phyloP scores from a whole-genome alignment of 2,888 invertebrate genomes.

The Smittia sp. region DNA sequence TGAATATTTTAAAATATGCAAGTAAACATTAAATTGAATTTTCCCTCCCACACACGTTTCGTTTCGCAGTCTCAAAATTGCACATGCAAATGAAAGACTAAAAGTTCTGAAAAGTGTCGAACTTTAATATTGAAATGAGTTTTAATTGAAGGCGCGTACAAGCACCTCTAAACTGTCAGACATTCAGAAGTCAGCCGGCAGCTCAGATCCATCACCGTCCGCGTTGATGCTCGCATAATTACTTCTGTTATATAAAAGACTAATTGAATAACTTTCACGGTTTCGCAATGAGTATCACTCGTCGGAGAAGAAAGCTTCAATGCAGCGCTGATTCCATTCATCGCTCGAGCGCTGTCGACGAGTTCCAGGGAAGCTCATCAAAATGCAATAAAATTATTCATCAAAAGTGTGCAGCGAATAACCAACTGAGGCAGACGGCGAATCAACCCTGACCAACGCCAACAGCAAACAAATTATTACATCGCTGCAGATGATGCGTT shows the following conservation, averaged over 20 bases:
- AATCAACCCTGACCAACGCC: not conserved
- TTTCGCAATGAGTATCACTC: not conserved
- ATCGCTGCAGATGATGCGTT: not conserved
- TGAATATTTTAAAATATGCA: slow-evolving; percentile 12
- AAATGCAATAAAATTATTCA: not conserved
- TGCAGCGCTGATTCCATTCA: not conserved
- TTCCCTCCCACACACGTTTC: not conserved
- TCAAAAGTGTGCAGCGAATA: not conserved
- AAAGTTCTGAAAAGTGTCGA: not conserved
- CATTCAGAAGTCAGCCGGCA: too few species aligned
- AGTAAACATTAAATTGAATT: slow-evolving; percentile 11
- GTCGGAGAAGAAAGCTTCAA: not conserved
- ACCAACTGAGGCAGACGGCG: not conserved
- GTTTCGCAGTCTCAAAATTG: not conserved
- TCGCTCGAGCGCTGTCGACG: not conserved
- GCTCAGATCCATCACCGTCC: too few species aligned
- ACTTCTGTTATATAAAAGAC: not conserved
- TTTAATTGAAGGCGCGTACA: not conserved
- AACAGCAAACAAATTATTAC: not conserved
- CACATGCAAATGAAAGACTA: too few species aligned
- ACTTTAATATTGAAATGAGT: not conserved
- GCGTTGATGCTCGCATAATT: too few species aligned
- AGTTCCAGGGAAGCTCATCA: slow-evolving; percentile 1
- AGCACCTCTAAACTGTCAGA: too few species aligned
- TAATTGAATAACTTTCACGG: not conserved